Conservation (phyloP, 2,888 invertebrate species). For the Adineta ricciae region DNA sequence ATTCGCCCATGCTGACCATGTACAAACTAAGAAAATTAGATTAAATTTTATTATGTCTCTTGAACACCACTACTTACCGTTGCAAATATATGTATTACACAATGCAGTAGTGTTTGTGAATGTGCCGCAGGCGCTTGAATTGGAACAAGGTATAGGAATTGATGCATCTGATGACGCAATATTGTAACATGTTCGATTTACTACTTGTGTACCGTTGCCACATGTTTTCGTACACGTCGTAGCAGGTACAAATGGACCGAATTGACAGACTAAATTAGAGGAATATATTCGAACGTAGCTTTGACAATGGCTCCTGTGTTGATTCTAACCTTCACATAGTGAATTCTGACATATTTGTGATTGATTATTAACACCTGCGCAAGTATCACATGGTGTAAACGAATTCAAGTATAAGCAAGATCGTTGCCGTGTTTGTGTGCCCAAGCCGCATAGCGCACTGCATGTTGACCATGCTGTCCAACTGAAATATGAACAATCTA, state of each 20-base stretch:
- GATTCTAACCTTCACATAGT: background rate
- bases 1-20: background rate
- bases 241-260: background rate
- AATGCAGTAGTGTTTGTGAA: background rate
- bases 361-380: background rate
- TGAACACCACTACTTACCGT: background rate
- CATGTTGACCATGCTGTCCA: constrained; percentile 5
- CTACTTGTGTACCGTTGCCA: background rate
- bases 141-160: background rate
- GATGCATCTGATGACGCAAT: background rate
- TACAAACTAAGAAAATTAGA: background rate
- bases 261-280: background rate
- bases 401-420: background rate
- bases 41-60: background rate
- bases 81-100: background rate
- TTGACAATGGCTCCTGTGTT: background rate
- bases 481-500: background rate
- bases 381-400: background rate
- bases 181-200: constrained; percentile 20
- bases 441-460: background rate
- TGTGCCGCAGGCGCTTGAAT: background rate
- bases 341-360: background rate
- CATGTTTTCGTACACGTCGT: background rate
- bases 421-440: background rate
- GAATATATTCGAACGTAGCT: no score